Base-by-base conservation (phyloP, 2,797 vertebrate genomes). In the Arremon brunneinucha region DNA sequence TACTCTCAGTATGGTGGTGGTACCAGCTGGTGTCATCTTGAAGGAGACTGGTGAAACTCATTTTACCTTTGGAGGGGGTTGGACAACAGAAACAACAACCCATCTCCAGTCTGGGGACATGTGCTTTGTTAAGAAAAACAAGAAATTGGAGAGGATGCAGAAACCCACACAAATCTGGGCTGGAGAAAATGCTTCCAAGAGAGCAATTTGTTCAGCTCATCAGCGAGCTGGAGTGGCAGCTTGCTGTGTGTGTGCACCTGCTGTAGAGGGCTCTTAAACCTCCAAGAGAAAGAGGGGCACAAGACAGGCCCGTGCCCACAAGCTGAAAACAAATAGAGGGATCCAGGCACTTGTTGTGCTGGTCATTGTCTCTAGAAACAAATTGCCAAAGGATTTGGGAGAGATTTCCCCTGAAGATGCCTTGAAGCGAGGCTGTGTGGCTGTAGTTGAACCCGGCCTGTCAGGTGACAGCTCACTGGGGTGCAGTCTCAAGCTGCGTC, bases 151-250 rank as follows among this genome's bases (percentile, higher is more conserved):
- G 39, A 92, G 43, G 60, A 65, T 79, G 55, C 62, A 87, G 77
- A 87, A 88, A 34, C 16, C 57, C 46, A 17, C 53, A 52, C 13
- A 86, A 69, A 72, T 86, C 39, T 75, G 65, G 49, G 24, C 46
- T 81, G 21, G 35, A 94, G 76, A 87, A 93, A 93, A 75, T n/a
- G 44, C 32, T 86, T 95, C 77, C 47, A 93, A 65, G 80, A 79
- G 68, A 89, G 41, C 52, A 83, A 76, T 83, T 82, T 92, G 44
- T 83, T 85, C 70, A 91, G 35, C 82, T 96, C 76, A 94, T 90
- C 85, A 86, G 39, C 34, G 91, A 81, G 72, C 62, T 81, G 6
- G 27, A 83, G 72, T 81, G 65, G 74, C 7, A 22, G 71, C 50
- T 83, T 86, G 68, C 49, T 86, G n/a, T 62, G 50, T 83, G 39